Percentiles rank a stretch among this genome's conserved stretches.
Conservation (phyloP, 2,888 invertebrate species). For the Glaucopsyche alexis region DNA sequence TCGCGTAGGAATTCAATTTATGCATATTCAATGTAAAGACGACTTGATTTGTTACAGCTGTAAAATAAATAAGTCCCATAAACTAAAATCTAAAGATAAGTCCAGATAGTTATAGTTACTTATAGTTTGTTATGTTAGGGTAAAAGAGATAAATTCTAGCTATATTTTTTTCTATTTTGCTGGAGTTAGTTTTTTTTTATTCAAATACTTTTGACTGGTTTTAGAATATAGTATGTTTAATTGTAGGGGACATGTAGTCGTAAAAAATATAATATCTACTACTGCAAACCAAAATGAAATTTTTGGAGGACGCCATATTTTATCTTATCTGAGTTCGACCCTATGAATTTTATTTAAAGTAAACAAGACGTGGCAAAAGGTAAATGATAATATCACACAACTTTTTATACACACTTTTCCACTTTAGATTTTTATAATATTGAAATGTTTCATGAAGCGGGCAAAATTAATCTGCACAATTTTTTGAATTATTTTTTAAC, state of each 20-base stretch:
- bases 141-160: neutral
- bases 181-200: too few relatives aligned
- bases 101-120: neutral
- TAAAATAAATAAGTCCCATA: neutral
- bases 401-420: too few relatives aligned
- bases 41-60: neutral
- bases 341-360: conserved; percentile 8
- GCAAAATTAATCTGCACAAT: too few relatives aligned
- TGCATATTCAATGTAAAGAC: neutral
- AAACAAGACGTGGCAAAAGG: conserved; percentile 21
- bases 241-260: neutral
- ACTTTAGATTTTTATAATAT: too few relatives aligned
- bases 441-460: too few relatives aligned
- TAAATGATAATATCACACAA: too few relatives aligned
- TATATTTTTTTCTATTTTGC: too few relatives aligned
- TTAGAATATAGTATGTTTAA: neutral
- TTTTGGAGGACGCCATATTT: neutral
- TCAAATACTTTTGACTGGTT: neutral
- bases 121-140: neutral
- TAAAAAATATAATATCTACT: neutral
- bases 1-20: conserved; percentile 19
- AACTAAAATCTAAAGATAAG: conserved; percentile 1
- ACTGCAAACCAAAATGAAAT: neutral
- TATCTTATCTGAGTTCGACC: conserved; percentile 25
- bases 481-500: too few relatives aligned